Conservation (phyloP, 2,113 vertebrate species). For the Chaetops frenatus region DNA sequence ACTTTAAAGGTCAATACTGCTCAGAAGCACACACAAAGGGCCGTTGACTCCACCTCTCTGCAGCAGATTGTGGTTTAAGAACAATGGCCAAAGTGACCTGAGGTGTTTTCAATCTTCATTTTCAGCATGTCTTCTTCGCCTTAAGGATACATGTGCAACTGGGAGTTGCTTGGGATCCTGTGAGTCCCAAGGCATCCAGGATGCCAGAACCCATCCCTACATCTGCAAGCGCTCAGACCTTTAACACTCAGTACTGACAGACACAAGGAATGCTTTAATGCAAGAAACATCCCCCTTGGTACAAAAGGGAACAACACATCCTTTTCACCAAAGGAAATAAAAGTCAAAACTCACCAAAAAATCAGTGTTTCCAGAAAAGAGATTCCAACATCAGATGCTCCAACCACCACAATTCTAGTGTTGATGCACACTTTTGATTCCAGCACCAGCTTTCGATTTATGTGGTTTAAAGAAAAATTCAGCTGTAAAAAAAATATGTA, state of each 20-base stretch:
- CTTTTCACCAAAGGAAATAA: background rate
- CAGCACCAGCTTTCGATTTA: constrained; percentile 86
- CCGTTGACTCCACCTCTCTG: background rate
- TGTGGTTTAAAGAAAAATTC: constrained; percentile 81
- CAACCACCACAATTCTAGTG: constrained; percentile 87
- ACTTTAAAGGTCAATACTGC: background rate
- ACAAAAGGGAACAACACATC: background rate
- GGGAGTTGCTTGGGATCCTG: background rate
- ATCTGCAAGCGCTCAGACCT: accelerated
- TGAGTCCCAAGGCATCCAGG: background rate
- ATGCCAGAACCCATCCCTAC: background rate
- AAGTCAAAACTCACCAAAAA: constrained; percentile 79
- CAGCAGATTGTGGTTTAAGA: background rate
- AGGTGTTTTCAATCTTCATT: background rate
- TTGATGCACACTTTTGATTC: constrained; percentile 83
- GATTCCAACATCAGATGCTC: constrained; percentile 86
- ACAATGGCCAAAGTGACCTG: background rate
- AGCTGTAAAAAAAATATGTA: constrained; percentile 60
- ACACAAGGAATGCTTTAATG: background rate
- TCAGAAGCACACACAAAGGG: background rate
- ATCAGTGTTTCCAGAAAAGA: constrained; percentile 85
- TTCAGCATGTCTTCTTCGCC: background rate
- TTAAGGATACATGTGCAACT: accelerated
- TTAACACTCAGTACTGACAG: background rate
- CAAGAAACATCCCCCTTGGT: background rate